Conservation (phyloP, 2,113 vertebrate species). For the Corynorhinus townsendii region DNA sequence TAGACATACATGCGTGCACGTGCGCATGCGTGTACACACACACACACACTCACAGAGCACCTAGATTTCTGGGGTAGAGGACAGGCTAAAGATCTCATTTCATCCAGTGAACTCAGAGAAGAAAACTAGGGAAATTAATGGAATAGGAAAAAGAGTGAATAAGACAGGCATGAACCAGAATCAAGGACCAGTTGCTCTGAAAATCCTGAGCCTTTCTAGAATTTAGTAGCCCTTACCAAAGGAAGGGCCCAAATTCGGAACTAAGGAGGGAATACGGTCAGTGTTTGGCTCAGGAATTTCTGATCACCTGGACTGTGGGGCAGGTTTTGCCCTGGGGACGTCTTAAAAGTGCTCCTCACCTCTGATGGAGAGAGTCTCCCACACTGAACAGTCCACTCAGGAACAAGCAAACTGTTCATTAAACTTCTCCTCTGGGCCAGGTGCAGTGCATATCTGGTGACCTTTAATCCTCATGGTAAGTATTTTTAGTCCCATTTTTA, state of each 20-base stretch:
- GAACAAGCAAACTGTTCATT: background rate
- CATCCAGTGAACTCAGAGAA: background rate
- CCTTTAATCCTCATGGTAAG: background rate
- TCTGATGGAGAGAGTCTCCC: background rate
- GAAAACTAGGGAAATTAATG: background rate
- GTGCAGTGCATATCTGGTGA: background rate
- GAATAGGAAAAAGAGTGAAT: background rate
- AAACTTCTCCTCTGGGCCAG: background rate
- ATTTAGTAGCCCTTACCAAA: background rate
- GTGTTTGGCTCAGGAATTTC: background rate
- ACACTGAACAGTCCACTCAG: background rate
- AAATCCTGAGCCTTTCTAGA: background rate
- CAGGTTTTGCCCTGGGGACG: background rate
- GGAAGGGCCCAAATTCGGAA: background rate
- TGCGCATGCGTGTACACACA: background rate
- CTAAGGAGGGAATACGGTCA: background rate
- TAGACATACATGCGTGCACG: background rate
- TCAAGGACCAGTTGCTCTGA: background rate
- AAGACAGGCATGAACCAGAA: background rate
- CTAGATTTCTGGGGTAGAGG: background rate
- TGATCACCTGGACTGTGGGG: background rate
- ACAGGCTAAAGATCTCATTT: background rate
- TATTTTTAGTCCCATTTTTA: background rate
- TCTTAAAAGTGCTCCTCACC: background rate
- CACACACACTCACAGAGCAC: background rate